Conservation (phyloP, 2,888 invertebrate genomes). For the Ichneumoninae sp. region DNA sequence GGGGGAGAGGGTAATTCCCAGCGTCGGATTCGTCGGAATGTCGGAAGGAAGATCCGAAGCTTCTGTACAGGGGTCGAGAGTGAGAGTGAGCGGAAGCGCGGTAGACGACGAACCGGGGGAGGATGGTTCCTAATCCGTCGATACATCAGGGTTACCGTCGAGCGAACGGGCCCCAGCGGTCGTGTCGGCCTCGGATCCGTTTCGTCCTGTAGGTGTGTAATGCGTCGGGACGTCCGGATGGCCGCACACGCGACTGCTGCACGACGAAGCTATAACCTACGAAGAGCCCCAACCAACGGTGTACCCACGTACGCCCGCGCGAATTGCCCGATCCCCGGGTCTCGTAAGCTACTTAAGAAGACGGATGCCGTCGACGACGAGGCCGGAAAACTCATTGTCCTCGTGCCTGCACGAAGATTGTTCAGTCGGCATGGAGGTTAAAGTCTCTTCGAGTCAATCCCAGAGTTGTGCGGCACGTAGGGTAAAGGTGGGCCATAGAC, state of each 20-base stretch:
- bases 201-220: constrained; percentile 26
- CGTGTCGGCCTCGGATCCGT: constrained; percentile 55
- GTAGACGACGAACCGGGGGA: constrained; percentile 33
- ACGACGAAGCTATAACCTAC: constrained; percentile 5
- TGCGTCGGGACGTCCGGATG: constrained; percentile 28
- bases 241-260: not conserved
- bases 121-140: constrained; percentile 66
- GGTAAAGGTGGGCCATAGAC: not conserved
- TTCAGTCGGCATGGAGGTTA: constrained; percentile 22
- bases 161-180: constrained; percentile 50
- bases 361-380: constrained; percentile 63
- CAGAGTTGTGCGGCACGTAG: not conserved
- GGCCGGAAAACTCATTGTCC: constrained; percentile 50
- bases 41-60: constrained; percentile 33
- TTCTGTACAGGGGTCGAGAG: not conserved
- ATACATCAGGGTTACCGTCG: constrained; percentile 68
- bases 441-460: constrained; percentile 13
- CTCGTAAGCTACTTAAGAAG: constrained; percentile 65
- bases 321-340: constrained; percentile 51
- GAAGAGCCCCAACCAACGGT: not conserved
- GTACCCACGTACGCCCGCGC: constrained; percentile 18
- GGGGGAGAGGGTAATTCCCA: constrained; percentile 35
- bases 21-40: constrained; percentile 24
- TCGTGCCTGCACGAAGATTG: constrained; percentile 19
- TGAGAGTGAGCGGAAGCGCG: not conserved